Evolutionary conservation across 1,140 invertebrate genomes (phyloP).

Genomic region (Cryptotermes secundus): DNA sequence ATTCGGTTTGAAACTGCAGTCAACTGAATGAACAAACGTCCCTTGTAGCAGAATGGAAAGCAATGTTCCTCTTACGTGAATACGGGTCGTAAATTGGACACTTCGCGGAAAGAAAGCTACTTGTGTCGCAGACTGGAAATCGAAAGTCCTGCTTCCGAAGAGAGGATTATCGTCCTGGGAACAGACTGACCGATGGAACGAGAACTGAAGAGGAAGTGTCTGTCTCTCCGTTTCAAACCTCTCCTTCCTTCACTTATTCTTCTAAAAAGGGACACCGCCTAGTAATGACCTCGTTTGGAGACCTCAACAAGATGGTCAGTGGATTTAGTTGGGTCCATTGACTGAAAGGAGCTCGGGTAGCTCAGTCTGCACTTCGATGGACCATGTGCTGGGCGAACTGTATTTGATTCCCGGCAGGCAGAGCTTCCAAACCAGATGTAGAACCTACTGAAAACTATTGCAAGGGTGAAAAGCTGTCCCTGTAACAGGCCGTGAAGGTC

Average conservation of each 20-base stretch:
- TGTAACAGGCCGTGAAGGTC: too few relatives aligned
- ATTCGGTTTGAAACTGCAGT: background rate
- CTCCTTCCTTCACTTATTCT: background rate
- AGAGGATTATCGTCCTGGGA: constrained; percentile 14
- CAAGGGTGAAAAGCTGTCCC: too few relatives aligned
- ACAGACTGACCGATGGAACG: background rate
- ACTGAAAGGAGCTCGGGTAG: too few relatives aligned
- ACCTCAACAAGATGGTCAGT: too few relatives aligned
- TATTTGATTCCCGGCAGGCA: too few relatives aligned
- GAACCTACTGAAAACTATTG: too few relatives aligned
- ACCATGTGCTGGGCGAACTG: too few relatives aligned
- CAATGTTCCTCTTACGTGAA: background rate
- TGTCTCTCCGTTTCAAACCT: background rate
- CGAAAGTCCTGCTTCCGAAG: background rate
- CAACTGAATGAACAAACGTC: background rate
- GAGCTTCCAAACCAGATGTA: too few relatives aligned
- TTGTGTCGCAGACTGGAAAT: constrained; percentile 16
- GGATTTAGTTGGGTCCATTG: too few relatives aligned
- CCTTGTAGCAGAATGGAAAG: background rate
- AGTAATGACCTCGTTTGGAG: too few relatives aligned
- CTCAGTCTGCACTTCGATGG: too few relatives aligned
- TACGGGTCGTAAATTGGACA: background rate
- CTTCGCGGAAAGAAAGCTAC: background rate
- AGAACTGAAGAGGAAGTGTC: background rate
- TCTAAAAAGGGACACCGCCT: background rate